Conservation (phyloP, 1,140 invertebrate genomes). For the Ganaspis sp. region DNA sequence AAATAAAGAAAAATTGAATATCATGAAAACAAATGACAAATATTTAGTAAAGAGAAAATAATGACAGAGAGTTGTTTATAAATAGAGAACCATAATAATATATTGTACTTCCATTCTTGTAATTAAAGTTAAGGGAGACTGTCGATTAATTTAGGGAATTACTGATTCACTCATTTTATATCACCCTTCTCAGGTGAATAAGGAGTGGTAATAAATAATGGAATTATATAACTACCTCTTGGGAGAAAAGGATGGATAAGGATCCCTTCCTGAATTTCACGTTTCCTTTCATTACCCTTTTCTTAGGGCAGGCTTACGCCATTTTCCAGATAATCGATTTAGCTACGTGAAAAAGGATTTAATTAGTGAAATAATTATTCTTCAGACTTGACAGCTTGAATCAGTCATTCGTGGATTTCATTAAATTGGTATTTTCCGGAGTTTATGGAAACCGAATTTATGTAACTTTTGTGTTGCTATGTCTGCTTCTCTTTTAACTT, state of each 20-base stretch:
- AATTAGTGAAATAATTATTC: slow-evolving; percentile 3
- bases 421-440: background rate
- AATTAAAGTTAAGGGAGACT: background rate
- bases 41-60: background rate
- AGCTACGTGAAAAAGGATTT: background rate
- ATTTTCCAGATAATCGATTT: slow-evolving; percentile 1
- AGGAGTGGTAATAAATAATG: slow-evolving; percentile 67
- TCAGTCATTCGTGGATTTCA: too few species aligned
- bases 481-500: too few species aligned
- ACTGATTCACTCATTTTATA: slow-evolving; percentile 34
- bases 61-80: background rate
- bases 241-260: slow-evolving; percentile 47
- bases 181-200: slow-evolving; percentile 33
- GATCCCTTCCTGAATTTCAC: slow-evolving; percentile 43
- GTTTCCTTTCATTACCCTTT: slow-evolving; percentile 35
- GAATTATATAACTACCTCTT: slow-evolving; percentile 55
- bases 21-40: background rate
- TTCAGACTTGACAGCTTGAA: background rate
- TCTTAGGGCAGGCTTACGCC: background rate
- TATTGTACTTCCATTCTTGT: background rate
- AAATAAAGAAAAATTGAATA: too few species aligned
- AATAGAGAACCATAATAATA: background rate
- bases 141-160: background rate
- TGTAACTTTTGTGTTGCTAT: too few species aligned
- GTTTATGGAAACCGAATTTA: background rate